Evolutionary conservation across 1,140 invertebrate species (phyloP).

Genomic region (Paraescarpia echinospica): DNA sequence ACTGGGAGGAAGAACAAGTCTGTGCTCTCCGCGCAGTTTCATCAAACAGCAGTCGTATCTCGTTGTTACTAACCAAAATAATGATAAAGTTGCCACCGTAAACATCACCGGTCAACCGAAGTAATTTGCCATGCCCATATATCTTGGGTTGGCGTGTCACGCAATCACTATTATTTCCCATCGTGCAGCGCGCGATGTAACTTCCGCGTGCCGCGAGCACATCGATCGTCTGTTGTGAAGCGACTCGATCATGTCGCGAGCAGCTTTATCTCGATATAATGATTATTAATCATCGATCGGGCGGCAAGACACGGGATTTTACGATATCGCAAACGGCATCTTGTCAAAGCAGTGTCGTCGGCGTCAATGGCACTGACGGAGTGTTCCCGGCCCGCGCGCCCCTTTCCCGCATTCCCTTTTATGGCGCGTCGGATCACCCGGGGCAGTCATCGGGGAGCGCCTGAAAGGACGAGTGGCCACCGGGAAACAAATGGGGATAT

Average conservation of each 20-base stretch:
- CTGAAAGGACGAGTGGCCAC: neutral
- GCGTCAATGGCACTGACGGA: neutral
- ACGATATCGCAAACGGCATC: constrained; percentile 3
- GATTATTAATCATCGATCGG: neutral
- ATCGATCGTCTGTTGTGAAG: neutral
- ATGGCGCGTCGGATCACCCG: neutral
- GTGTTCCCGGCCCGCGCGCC: neutral
- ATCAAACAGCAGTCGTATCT: no score
- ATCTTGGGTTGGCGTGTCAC: neutral
- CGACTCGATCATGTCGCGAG: neutral
- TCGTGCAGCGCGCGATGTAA: neutral
- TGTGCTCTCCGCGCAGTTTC: no score
- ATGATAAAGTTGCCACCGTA: no score
- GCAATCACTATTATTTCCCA: neutral
- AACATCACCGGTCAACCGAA: no score
- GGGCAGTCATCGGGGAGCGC: neutral
- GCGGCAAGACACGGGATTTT: neutral
- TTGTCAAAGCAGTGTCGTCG: neutral
- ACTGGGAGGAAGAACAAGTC: no score
- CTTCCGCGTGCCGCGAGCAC: neutral
- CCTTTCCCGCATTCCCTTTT: neutral
- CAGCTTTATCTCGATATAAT: neutral
- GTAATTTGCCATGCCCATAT: no score
- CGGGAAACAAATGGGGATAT: neutral
- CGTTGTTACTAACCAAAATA: no score